These are phyloP conservation scores for Theodoxus fluviatilis DNA, from an alignment of 2,888 invertebrate genomes.

Conservation along the genomic window DNA sequence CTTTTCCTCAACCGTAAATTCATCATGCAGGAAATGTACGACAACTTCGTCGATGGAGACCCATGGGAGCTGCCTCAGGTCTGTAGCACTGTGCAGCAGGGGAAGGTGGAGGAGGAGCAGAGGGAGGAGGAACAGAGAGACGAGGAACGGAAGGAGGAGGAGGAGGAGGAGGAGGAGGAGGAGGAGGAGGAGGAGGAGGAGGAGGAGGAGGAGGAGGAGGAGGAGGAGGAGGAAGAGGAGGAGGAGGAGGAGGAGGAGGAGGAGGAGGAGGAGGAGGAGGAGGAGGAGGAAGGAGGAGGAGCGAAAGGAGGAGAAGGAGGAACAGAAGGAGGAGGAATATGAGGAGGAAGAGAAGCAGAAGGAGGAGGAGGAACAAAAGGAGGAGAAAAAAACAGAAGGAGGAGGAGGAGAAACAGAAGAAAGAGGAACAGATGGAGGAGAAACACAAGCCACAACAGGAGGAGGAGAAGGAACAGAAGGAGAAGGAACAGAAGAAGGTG, in stretches of 20 bases:
- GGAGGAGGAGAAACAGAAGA: background rate
- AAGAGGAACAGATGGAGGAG: background rate
- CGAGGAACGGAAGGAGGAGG: background rate
- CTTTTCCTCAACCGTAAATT: constrained; percentile 69
- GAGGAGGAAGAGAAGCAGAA: constrained; percentile 21
- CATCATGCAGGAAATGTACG: constrained; percentile 71
- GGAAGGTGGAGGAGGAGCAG: background rate
- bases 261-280: background rate
- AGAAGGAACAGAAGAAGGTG: constrained; percentile 3
- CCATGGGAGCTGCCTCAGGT: constrained; percentile 68
- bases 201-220: background rate
- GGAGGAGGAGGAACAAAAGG: constrained; percentile 24
- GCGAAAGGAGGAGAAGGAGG: constrained; percentile 15
- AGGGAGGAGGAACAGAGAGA: background rate
- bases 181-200: background rate
- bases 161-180: background rate
- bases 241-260: background rate
- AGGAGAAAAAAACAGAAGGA: background rate
- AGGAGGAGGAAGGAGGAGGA: background rate
- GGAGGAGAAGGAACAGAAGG: background rate
- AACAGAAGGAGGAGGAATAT: constrained; percentile 20
- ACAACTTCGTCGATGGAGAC: constrained; percentile 68
- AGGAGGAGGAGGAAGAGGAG: background rate
- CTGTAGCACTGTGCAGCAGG: constrained; percentile 25
- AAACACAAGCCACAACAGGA: too few species aligned